phyloP scores from a whole-genome alignment of 1,140 invertebrate genomes.

The Meloidogyne floridensis region DNA sequence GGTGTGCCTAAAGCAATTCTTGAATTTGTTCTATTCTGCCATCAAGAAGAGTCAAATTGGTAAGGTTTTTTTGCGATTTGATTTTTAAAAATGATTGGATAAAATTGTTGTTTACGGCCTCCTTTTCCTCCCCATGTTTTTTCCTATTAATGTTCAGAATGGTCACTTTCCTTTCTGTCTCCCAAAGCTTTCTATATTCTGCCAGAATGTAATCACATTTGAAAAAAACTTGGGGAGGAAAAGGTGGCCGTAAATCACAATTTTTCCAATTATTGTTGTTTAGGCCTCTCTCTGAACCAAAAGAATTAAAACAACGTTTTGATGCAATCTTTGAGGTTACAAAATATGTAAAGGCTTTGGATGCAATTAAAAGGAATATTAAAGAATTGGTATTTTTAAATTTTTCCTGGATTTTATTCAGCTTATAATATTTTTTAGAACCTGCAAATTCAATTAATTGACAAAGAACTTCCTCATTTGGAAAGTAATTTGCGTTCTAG shows the following conservation, averaged over 20 bases:
- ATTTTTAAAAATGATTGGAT: too few species aligned
- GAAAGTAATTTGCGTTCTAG: conserved; percentile 35
- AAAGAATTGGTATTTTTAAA: conserved; percentile 70
- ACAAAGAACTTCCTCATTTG: conserved; percentile 53
- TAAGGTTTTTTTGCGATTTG: conserved; percentile 2
- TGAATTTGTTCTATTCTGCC: conserved; percentile 95
- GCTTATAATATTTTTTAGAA: conserved; percentile 34
- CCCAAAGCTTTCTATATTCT: too few species aligned
- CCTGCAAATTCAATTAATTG: conserved; percentile 49
- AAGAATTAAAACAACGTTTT: conserved; percentile 90
- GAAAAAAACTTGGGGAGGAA: too few species aligned
- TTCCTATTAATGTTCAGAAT: too few species aligned
- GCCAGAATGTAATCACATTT: too few species aligned
- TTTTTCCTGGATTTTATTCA: background rate
- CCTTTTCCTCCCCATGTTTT: too few species aligned
- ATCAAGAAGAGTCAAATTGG: conserved; percentile 96
- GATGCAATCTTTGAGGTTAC: conserved; percentile 96
- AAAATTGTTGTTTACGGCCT: too few species aligned
- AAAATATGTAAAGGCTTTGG: conserved; percentile 88
- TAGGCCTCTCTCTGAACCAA: conserved; percentile 87
- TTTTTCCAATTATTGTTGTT: too few species aligned
- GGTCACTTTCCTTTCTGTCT: too few species aligned
- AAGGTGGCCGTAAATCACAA: too few species aligned
- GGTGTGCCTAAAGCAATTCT: conserved; percentile 91
- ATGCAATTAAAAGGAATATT: conserved; percentile 76